Conservation (phyloP, 35 echinoderm and acorn worm genomes). For the Diadema setosum region DNA sequence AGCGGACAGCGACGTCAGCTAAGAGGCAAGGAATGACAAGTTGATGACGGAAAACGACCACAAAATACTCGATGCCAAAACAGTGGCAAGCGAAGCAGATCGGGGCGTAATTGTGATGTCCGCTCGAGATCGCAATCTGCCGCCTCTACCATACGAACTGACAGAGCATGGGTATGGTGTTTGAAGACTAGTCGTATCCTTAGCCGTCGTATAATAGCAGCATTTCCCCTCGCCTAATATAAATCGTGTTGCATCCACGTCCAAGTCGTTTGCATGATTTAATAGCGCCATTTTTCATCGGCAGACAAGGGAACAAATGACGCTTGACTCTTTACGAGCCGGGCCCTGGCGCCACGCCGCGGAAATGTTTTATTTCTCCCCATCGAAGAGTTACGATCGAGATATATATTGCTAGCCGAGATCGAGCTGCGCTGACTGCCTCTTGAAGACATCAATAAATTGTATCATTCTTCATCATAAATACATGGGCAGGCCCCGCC, state of each 20-base stretch:
- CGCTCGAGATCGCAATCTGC: no score
- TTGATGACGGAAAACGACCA: no score
- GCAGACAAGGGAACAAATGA: conserved; percentile 16
- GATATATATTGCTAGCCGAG: not conserved
- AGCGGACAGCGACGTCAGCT: no score
- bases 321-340: conserved; percentile 24
- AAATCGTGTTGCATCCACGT: conserved; percentile 20
- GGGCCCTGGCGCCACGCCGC: not conserved
- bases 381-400: conserved; percentile 15
- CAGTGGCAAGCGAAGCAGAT: no score
- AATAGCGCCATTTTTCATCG: conserved; percentile 32
- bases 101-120: no score
- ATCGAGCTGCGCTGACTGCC: not conserved
- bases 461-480: conserved; percentile 27
- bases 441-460: conserved; percentile 31
- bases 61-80: no score
- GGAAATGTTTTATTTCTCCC: conserved; percentile 35
- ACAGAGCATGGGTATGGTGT: no score
- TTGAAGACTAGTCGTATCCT: no score
- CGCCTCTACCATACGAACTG: no score
- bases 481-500: not conserved
- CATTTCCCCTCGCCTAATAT: conserved; percentile 8
- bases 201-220: not conserved
- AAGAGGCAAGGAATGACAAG: no score
- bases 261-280: conserved; percentile 28